Evolutionary conservation across 2,797 vertebrate species (phyloP), one percentile per base, ranked within the genome.

Genomic region (Taenioides sp.): DNA sequence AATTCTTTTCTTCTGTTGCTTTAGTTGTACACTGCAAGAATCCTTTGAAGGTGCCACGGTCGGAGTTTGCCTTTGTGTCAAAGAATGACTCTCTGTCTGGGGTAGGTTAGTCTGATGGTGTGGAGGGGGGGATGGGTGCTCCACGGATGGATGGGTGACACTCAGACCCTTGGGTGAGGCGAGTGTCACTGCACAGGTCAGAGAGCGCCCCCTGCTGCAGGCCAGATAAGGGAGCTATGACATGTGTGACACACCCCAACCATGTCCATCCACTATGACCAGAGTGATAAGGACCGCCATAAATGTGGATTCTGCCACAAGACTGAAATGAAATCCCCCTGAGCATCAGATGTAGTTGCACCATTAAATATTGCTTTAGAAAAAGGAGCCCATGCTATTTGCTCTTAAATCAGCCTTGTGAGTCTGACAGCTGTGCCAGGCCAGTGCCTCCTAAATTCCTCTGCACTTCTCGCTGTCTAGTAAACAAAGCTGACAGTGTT

Each of bases 181-280:
- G 88, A 88, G 87, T 71, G 90, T 79, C 86, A 83, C 84, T 94
- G 94, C 90, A 87, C 94, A 94, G 95, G 94, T 95, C 94, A 92
- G 86, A 80, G 73, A 85, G 25, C 66, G 70, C 66, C 89, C 92
- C 57, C 94, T 92, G 95, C 91, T 91, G 87, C 85, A 78, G 71
- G 79, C 79, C 84, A 91, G 96, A 98, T 97, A 97, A 97, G 95
- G 86, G 75, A 82, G 62, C 7, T 76, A 87, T 94, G 94, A 92
- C 93, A 84, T 92, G 63, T 80, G 64, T 34, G 90, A 91, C 82
- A 84, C 90, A 89, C 90, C 90, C 25, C 72, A 83, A 82, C 80
- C 71, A 66, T 73, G 54, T 69, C 66, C 79, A 79, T 72, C 77
- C 47, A 7, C 74, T 49, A 88, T 77, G 91, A 83, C 81, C 76